phyloP scores from a whole-genome alignment of 2,888 invertebrate genomes.

The Seladonia tumulorum region DNA sequence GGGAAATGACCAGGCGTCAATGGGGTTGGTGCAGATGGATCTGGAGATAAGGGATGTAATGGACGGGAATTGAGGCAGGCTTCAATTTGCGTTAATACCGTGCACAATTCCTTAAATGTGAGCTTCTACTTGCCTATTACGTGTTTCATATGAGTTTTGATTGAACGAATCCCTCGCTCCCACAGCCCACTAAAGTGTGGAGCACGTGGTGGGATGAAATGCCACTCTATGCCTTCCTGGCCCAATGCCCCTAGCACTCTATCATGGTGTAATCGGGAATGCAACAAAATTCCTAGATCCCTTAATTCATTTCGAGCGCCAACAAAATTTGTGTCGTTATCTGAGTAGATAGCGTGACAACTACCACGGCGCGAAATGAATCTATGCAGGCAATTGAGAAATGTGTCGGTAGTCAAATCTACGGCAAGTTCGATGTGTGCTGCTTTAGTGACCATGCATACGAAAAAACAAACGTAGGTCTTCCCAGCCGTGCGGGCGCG shows the following conservation, averaged over 20 bases:
- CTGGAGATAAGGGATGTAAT: not conserved
- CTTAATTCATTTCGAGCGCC: not conserved
- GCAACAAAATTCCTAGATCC: not conserved
- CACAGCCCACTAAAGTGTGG: too few relatives aligned
- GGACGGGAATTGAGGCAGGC: slow-evolving; percentile 18
- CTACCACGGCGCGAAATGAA: too few relatives aligned
- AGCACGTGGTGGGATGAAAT: too few relatives aligned
- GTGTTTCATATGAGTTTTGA: too few relatives aligned
- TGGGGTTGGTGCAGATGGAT: not conserved
- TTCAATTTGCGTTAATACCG: not conserved
- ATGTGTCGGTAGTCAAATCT: too few relatives aligned
- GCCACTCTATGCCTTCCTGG: not conserved
- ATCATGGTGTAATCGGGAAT: rapidly evolving
- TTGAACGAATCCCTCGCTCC: too few relatives aligned
- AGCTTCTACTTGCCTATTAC: not conserved
- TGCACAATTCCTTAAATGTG: not conserved
- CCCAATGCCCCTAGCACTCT: rapidly evolving
- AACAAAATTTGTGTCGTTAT: slow-evolving; percentile 13
- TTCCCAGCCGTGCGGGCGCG: too few relatives aligned
- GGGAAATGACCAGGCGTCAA: not conserved
- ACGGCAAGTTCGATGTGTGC: too few relatives aligned
- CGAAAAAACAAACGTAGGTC: too few relatives aligned
- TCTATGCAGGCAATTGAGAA: too few relatives aligned
- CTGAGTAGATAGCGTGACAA: too few relatives aligned
- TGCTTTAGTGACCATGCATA: too few relatives aligned